Conservation (phyloP, 2,797 vertebrate species). For the Picus viridis region DNA sequence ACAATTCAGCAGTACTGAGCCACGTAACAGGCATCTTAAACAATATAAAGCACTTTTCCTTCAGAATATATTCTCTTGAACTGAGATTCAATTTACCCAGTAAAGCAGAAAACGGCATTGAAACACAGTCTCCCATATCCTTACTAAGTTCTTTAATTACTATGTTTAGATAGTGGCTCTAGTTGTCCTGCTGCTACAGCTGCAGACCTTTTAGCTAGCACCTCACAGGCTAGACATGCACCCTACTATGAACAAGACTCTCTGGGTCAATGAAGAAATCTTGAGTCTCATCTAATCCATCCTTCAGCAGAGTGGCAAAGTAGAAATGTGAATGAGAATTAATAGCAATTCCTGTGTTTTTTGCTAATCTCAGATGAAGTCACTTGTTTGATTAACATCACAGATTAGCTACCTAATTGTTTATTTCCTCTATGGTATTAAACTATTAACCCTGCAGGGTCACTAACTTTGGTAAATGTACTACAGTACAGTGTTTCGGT, state of each 20-base stretch:
- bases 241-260: neutral
- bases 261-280: neutral
- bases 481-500: neutral
- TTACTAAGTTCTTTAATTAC: neutral
- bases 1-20: neutral
- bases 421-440: neutral
- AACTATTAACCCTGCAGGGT: neutral
- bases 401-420: neutral
- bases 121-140: neutral
- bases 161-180: neutral
- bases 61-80: neutral
- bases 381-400: neutral
- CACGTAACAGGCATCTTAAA: neutral
- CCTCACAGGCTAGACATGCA: accelerated
- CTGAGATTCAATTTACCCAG: neutral
- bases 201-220: neutral
- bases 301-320: neutral
- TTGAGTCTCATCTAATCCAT: neutral
- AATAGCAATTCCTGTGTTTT: neutral
- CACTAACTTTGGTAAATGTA: neutral
- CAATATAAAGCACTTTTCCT: neutral
- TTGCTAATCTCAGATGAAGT: neutral
- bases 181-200: no score
- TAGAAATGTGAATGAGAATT: neutral
- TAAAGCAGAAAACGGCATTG: neutral